Base-by-base conservation (phyloP, 2,888 invertebrate species). In the Microchrysa polita region DNA sequence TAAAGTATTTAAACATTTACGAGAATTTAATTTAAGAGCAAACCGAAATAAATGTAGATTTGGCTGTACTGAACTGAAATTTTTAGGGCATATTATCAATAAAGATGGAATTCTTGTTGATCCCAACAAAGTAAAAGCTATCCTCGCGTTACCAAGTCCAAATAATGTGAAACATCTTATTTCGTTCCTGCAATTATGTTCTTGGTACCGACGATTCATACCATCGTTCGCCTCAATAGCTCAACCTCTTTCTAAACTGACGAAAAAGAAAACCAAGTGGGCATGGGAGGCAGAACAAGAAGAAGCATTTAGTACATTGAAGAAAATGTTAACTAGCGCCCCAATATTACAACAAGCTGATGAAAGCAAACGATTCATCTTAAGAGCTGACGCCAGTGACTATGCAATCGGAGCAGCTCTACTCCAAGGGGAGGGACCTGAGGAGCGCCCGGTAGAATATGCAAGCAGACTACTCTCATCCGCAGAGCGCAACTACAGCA, bases 261-360 rank as follows among this genome's bases (percentile, higher is more conserved):
- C n/a, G n/a, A n/a, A n/a, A n/a, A n/a, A n/a, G 40, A 76, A 73
- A 5, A 60, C 77, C 12, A 0, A 60, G 0, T 81, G 81, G 80
- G 34, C 18, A 2, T 81, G 81, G 81, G 74, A 22, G 1, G 1
- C 34, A 5, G 78, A 77, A 10, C 78, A 80, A 69, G 10, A 74
- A 14, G 34, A 27, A 0, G 77, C 80, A 0, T 81, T 76, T n/a
- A n/a, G 73, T 0, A 57, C 69, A 0, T 69, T 81, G 1, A 78
- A 78, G 20, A 16, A 22, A 0, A 67, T 74, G 1, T 57, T 81
- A 27, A 76, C 75, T 7, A 61, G 77, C 0, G 76, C 78, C 14
- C 79, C 79, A 2, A 74, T 80, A 12, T 71, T 79, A 1, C 69
- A 75, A n/a, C 80, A 80, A 74, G 78, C 78, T 5, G 76, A 78